Conservation (phyloP, 2,113 vertebrate genomes). For the Anolis carolinensis region DNA sequence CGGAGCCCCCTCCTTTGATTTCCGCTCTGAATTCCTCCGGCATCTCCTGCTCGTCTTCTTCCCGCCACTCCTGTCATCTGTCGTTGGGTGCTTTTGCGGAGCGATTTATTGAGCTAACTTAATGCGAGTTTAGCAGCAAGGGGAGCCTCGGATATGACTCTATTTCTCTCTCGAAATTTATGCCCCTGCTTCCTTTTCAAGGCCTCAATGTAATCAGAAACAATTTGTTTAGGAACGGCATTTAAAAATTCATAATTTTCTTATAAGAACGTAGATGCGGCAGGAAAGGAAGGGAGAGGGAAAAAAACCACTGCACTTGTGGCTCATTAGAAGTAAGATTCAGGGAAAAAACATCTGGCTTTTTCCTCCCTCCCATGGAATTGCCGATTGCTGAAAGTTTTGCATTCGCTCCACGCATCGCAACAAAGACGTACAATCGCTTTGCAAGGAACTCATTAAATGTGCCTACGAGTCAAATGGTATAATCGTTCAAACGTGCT, state of each 20-base stretch:
- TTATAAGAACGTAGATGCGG: slow-evolving; percentile 13
- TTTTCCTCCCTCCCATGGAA: slow-evolving; percentile 59
- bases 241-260: slow-evolving; percentile 78
- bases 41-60: slow-evolving; percentile 73
- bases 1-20: slow-evolving; percentile 67
- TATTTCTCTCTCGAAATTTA: slow-evolving; percentile 75
- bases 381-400: slow-evolving; percentile 59
- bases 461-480: slow-evolving; percentile 30
- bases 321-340: slow-evolving; percentile 65
- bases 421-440: slow-evolving; percentile 18
- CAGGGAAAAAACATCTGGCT: slow-evolving; percentile 61
- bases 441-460: slow-evolving; percentile 44
- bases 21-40: slow-evolving; percentile 78
- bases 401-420: slow-evolving; percentile 39
- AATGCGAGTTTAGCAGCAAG: slow-evolving; percentile 78
- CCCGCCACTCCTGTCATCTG: slow-evolving; percentile 60
- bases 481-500: slow-evolving; percentile 25
- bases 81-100: slow-evolving; percentile 76
- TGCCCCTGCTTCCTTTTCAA: slow-evolving; percentile 72
- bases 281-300: neutral
- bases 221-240: slow-evolving; percentile 72
- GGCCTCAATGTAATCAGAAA: slow-evolving; percentile 78
- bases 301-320: slow-evolving; percentile 41
- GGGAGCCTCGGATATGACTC: slow-evolving; percentile 72
- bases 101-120: slow-evolving; percentile 81